Conservation (phyloP, 2,113 vertebrate genomes). For the Nestor notabilis region DNA sequence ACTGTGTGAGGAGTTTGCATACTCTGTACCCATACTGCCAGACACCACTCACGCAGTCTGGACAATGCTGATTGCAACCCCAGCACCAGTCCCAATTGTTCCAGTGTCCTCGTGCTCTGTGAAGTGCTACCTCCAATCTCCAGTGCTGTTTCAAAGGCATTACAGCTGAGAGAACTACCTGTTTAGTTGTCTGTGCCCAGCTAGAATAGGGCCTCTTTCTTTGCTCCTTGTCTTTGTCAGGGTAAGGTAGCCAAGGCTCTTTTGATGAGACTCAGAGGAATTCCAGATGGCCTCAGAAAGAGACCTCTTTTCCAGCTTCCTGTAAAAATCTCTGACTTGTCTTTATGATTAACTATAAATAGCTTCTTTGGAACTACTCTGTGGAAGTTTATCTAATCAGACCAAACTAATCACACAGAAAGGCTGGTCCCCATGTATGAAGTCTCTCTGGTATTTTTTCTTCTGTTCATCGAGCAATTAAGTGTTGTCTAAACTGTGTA, state of each 20-base stretch:
- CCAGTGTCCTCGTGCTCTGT: background rate
- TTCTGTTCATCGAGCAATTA: background rate
- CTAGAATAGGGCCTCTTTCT: background rate
- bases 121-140: background rate
- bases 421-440: background rate
- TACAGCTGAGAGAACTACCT: background rate
- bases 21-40: background rate
- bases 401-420: background rate
- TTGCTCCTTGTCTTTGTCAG: background rate
- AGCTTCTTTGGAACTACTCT: background rate
- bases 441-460: background rate
- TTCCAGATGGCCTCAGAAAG: background rate
- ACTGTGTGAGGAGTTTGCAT: background rate
- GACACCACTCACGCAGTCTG: accelerated
- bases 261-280: background rate
- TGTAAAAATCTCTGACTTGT: background rate
- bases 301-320: background rate
- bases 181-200: background rate
- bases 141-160: background rate
- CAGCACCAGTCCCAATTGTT: background rate
- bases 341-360: background rate
- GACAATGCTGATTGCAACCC: accelerated
- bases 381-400: background rate
- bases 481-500: background rate
- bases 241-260: background rate